Evolutionary conservation across 2,797 vertebrate species (phyloP).

Genomic region (Pseudocheirus occidentalis): DNA sequence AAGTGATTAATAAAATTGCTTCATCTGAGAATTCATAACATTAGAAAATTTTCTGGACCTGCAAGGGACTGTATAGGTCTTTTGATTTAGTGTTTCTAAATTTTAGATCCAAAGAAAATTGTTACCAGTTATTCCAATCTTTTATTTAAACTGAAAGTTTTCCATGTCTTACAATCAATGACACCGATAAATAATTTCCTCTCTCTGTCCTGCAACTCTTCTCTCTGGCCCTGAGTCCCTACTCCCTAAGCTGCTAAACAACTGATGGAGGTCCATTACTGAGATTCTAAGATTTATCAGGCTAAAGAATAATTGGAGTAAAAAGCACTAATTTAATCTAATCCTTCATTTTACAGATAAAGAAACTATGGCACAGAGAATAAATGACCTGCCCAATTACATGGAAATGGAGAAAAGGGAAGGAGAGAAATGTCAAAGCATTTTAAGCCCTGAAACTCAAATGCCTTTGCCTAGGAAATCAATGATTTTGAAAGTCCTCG

Average conservation of each 20-base stretch:
- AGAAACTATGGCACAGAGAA: not conserved
- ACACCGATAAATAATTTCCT: not conserved
- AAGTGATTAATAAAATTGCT: not conserved
- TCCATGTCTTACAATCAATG: not conserved
- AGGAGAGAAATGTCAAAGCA: not conserved
- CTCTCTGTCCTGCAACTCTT: not conserved
- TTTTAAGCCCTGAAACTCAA: not conserved
- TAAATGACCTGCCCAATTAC: not conserved
- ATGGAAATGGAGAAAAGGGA: not conserved
- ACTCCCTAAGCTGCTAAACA: not conserved
- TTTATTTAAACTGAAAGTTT: not conserved
- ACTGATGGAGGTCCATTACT: not conserved
- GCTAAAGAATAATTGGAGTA: not conserved
- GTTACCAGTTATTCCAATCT: not conserved
- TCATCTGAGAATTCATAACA: not conserved
- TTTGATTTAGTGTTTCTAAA: not conserved
- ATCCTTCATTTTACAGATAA: not conserved
- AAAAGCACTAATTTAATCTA: not conserved
- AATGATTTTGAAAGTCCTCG: not conserved
- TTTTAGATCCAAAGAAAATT: not conserved
- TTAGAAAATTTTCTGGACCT: not conserved
- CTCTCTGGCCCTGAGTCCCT: not conserved
- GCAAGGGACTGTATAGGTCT: not conserved
- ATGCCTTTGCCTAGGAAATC: not conserved
- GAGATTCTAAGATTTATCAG: not conserved